A percentile compares a stretch with the other conserved stretches of the same genome.
Conservation (phyloP, 2,113 vertebrate genomes). For the Parus major region DNA sequence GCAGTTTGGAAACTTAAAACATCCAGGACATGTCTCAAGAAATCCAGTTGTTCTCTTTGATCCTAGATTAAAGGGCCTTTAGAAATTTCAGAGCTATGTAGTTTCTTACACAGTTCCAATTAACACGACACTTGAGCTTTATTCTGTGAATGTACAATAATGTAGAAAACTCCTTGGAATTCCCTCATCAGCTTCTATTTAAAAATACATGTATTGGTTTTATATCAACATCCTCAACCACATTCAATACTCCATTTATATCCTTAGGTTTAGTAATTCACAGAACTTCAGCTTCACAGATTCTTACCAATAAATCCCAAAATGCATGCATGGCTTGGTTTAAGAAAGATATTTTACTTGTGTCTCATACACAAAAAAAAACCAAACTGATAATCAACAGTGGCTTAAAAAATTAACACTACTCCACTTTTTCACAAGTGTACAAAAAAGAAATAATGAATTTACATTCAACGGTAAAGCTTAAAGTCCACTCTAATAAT, state of each 20-base stretch:
- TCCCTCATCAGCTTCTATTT: slow-evolving; percentile 17
- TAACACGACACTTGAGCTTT: slow-evolving; percentile 30
- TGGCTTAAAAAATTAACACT: slow-evolving; percentile 79
- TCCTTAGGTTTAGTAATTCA: slow-evolving; percentile 46
- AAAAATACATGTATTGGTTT: slow-evolving; percentile 56
- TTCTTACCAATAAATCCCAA: slow-evolving; percentile 75
- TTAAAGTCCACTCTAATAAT: slow-evolving; percentile 83
- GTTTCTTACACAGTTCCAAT: slow-evolving; percentile 39
- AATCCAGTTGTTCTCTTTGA: slow-evolving; percentile 40
- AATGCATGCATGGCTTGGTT: slow-evolving; percentile 79
- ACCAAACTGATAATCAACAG: slow-evolving; percentile 73
- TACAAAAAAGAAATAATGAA: slow-evolving; percentile 82
- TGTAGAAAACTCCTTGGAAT: slow-evolving; percentile 23
- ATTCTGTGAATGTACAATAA: slow-evolving; percentile 48
- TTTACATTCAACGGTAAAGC: slow-evolving; percentile 86
- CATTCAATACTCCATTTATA: slow-evolving; percentile 43
- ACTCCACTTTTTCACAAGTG: slow-evolving; percentile 82
- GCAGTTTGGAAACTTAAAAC: slow-evolving; percentile 28
- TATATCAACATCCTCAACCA: not conserved
- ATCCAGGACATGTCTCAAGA: slow-evolving; percentile 19
- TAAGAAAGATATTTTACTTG: slow-evolving; percentile 86
- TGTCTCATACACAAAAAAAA: slow-evolving; percentile 80
- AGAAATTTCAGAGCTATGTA: slow-evolving; percentile 28
- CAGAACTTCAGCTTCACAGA: slow-evolving; percentile 56
- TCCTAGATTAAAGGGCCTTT: slow-evolving; percentile 22